Conservation (phyloP, 2,888 invertebrate genomes). For the Eupithecia vulgata region DNA sequence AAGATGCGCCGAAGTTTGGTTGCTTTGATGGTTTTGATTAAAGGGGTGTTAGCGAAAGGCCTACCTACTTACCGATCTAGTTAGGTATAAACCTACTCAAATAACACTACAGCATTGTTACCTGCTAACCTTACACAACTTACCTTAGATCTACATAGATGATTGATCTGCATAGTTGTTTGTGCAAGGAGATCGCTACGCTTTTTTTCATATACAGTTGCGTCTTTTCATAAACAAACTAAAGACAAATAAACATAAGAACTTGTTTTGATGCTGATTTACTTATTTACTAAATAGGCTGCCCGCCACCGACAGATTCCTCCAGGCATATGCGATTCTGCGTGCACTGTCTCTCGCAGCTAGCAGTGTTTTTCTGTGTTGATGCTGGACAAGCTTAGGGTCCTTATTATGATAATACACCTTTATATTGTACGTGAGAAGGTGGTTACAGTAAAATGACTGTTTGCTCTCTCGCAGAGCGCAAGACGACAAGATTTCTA, state of each 20-base stretch:
- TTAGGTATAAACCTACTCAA: neutral
- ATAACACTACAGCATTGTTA: neutral
- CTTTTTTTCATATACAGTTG: too few species aligned
- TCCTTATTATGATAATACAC: neutral
- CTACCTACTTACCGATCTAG: neutral
- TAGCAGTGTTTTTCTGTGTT: neutral
- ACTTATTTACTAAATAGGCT: neutral
- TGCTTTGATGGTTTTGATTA: slow-evolving; percentile 28
- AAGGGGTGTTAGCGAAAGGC: slow-evolving; percentile 9
- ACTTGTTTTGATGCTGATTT: neutral
- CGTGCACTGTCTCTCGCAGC: neutral
- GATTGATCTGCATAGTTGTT: neutral
- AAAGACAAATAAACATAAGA: neutral
- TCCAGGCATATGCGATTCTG: neutral
- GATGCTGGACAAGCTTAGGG: neutral
- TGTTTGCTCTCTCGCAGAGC: neutral
- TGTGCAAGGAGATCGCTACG: neutral
- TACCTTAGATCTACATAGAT: too few species aligned
- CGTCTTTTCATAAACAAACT: neutral
- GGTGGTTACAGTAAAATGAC: neutral
- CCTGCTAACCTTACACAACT: neutral
- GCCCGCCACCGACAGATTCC: too few species aligned
- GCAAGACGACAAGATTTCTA: neutral
- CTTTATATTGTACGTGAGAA: neutral
- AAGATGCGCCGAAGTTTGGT: slow-evolving; percentile 27